phyloP scores from a whole-genome alignment of 2,888 invertebrate species.

The Xylota sylvarum region DNA sequence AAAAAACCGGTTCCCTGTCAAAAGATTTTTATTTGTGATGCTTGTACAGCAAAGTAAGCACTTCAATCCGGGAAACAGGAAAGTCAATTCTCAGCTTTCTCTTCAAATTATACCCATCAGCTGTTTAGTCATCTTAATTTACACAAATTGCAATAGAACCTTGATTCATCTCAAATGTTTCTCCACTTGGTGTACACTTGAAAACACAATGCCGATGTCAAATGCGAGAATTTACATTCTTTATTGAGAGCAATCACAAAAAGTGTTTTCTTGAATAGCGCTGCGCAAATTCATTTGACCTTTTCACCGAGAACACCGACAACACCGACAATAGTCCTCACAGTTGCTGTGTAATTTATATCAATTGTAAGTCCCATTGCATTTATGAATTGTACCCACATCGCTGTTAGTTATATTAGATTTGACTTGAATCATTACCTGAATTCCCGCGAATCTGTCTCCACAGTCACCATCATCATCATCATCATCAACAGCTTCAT shows the following conservation, averaged over 20 bases:
- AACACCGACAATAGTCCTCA: conserved; percentile 4
- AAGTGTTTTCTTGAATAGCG: conserved; percentile 62
- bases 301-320: conserved; percentile 54
- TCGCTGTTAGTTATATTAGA: conserved; percentile 20
- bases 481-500: not conserved
- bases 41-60: not conserved
- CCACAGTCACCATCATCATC: conserved; percentile 22
- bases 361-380: conserved; percentile 62
- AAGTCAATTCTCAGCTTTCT: conserved; percentile 13
- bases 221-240: conserved; percentile 58
- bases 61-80: conserved; percentile 48
- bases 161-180: conserved; percentile 22
- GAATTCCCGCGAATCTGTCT: conserved; percentile 24
- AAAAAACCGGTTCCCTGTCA: no score
- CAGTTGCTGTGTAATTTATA: conserved; percentile 56
- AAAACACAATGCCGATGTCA: not conserved
- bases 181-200: not conserved
- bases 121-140: conserved; percentile 52
- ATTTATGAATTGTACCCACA: conserved; percentile 40
- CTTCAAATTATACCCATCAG: conserved; percentile 35
- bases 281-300: conserved; percentile 74
- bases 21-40: no score
- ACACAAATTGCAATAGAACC: conserved; percentile 63
- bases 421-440: conserved; percentile 59
- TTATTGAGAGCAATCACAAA: conserved; percentile 74